These are phyloP conservation scores for Euura lappo DNA, from an alignment of 1,140 invertebrate species.

Conservation along the genomic window DNA sequence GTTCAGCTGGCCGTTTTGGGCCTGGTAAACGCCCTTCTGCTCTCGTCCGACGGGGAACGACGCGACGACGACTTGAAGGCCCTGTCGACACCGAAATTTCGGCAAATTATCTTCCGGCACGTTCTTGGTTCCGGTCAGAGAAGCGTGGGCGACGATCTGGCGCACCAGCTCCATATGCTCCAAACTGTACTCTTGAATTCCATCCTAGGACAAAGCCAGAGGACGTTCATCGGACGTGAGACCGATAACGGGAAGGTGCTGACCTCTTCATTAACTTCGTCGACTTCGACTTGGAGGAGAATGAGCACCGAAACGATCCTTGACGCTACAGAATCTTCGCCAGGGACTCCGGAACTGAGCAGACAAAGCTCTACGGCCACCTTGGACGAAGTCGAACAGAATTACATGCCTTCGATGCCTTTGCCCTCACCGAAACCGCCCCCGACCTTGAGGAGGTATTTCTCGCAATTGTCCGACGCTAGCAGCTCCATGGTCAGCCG, in stretches of 20 bases:
- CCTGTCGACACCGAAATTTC: neutral
- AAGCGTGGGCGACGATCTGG: neutral
- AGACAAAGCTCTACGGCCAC: neutral
- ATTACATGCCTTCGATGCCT: slow-evolving; percentile 1
- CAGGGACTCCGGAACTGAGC: neutral
- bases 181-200: slow-evolving; percentile 9
- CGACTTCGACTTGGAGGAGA: neutral
- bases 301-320: slow-evolving; percentile 8
- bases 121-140: slow-evolving; percentile 9
- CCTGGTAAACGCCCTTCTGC: slow-evolving; percentile 1
- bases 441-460: slow-evolving; percentile 2
- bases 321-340: neutral
- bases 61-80: neutral
- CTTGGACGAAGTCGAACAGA: neutral
- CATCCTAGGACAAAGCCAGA: neutral
- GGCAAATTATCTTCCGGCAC: slow-evolving; percentile 1
- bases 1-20: slow-evolving; percentile 11
- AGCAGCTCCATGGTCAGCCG: neutral
- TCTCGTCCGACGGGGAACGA: neutral
- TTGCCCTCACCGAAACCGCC: neutral
- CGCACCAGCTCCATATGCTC: slow-evolving; percentile 9
- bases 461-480: neutral
- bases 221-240: neutral
- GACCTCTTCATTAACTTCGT: too few species aligned
- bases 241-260: neutral